Conservation (phyloP, 2,113 vertebrate genomes). For the Apus apus region DNA sequence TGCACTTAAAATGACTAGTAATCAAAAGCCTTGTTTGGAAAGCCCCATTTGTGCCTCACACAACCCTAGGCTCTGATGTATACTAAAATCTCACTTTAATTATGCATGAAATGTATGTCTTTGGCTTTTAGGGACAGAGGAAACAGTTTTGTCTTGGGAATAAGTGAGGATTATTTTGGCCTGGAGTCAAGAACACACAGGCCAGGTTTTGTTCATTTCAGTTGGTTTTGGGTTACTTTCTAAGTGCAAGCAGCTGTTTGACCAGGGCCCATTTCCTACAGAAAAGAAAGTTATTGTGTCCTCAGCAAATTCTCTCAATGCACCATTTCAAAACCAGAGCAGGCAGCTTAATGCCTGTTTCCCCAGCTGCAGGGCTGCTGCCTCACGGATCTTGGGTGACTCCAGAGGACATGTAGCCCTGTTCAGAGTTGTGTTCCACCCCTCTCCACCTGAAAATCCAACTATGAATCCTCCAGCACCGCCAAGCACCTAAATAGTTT, state of each 20-base stretch:
- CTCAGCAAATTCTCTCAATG: background rate
- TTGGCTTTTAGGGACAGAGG: slow-evolving; percentile 60
- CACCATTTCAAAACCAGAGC: background rate
- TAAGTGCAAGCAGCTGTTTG: slow-evolving; percentile 28
- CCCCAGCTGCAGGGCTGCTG: background rate
- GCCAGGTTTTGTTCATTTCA: slow-evolving; percentile 19
- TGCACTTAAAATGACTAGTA: slow-evolving; percentile 51
- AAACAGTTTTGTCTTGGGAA: slow-evolving; percentile 60
- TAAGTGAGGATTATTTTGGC: slow-evolving; percentile 57
- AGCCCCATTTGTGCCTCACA: slow-evolving; percentile 52
- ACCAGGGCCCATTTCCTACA: background rate
- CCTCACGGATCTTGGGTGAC: fast-evolving
- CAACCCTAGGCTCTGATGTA: slow-evolving; percentile 21
- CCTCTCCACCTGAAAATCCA: background rate
- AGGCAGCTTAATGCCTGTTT: background rate
- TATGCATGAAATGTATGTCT: slow-evolving; percentile 57
- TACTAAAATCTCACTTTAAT: slow-evolving; percentile 56
- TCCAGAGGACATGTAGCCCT: background rate
- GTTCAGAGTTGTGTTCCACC: background rate
- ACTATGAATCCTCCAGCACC: background rate
- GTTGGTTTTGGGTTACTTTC: slow-evolving; percentile 25
- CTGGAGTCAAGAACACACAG: slow-evolving; percentile 38
- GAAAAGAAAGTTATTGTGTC: background rate
- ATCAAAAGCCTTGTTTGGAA: slow-evolving; percentile 58
- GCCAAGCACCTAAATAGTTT: background rate